Base-by-base conservation (phyloP, 2,797 vertebrate species). In the Pteropus rufus region DNA sequence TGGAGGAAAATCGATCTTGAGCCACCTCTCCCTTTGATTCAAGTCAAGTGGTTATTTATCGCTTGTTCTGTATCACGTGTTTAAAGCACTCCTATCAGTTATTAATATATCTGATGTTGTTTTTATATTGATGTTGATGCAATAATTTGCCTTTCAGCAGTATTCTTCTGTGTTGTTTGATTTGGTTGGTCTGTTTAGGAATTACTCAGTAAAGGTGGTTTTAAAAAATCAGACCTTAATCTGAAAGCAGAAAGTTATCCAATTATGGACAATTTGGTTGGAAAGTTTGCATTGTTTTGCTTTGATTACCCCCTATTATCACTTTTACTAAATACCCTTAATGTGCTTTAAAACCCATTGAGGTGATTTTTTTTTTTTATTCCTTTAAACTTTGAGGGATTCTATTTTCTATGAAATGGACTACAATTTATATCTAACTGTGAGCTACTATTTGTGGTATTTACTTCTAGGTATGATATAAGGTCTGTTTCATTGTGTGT, bases 121-220 rank as follows among this genome's bases (percentile, higher is more conserved):
- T 90, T 26, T 16, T 84, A 31, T 73, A 56, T 26, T 93, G 46
- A 2, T 29, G 41, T 91, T 11, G 36, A 69, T 94, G 62, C 0
- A 62, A 0, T 72, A 65, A 76, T 77, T 84, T 93, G 41, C 29
- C 60, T 94, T 87, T 75, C 75, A 77, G 52, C 4, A 19, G 52
- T 85, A 69, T 92, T 93, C 94, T 46, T 64, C 70, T 93, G 0
- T 80, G 26, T 90, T 87, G 85, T 69, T 96, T 70, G 76, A 4
- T 77, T 92, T 34, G 4, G 4, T 12, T 94, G 54, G 39, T 88
- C 26, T 87, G n/a, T 82, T 93, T 81, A 93, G n/a, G 29, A 95
- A 69, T 95, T 91, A 36, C 76, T 86, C 39, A 95, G 72, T 97
- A 91, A 94, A 95, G 24, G 18, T 93, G 69, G 5, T 85, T 88